Evolutionary conservation across 1,140 invertebrate genomes (phyloP), one percentile per base, ranked within the genome.

Genomic region (Zaprionus davidi): DNA sequence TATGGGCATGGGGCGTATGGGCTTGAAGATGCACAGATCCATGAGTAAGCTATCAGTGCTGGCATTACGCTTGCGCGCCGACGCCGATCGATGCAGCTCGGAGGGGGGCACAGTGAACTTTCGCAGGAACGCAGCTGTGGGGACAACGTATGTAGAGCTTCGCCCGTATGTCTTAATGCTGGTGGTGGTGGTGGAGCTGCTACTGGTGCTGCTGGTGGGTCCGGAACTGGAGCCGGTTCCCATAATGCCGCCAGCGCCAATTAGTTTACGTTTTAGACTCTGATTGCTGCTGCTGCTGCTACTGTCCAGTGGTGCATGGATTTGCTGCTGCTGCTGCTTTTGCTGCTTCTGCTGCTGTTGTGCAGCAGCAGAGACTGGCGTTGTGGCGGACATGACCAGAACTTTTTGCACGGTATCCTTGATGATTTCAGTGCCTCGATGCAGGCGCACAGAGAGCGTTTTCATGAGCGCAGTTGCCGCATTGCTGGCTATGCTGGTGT

Each of bases 11-110:
- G 93, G 93, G 77, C 94, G 93, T 46, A 94, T 95, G 20, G 94
- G 94, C 72, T 94, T 95, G 59, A 95, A 95, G 76, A 94, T 93
- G 83, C 94, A 94, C 76, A 94, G 94, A 79, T 95, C 94, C 78
- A 94, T 94, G 79, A 94, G 94, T 36, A 95, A 93, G 70, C 94
- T 94, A 71, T 95, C 94, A 58, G 94, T 94, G 85, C 94, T 95
- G 58, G 93, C 92, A 63, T 79, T 82, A 2, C 82, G 82, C 38
- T 81, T 79, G 2, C 91, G 79, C 6, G 86, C 91, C 59, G 81
- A 24, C 28, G 84, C 78, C 13, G 76, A 91, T 6, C 91, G 88
- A 74, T 92, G 92, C 31, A 91, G 67, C 7, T 34, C 75, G 5
- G 79, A 75, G 17, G 90, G 92, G 17, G 90, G 75, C 38, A 92